Conservation (phyloP, 2,797 vertebrate species). For the Atherinosoma microstoma region DNA sequence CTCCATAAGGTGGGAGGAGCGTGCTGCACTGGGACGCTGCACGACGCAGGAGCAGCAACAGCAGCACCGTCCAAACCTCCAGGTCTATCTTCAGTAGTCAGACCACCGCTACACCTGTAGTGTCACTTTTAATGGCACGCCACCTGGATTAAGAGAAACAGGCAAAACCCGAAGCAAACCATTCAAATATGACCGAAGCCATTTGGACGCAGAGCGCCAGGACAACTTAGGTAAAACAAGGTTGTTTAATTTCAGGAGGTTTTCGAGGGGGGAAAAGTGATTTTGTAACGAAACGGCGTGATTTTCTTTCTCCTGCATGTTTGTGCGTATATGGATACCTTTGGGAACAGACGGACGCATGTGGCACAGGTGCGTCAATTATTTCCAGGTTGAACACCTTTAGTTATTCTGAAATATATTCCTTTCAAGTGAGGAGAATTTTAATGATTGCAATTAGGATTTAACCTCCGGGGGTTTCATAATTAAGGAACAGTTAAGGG, state of each 20-base stretch:
- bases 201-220: slow-evolving; percentile 38
- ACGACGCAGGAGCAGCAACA: slow-evolving; percentile 54
- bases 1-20: slow-evolving; percentile 72
- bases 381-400: neutral
- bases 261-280: neutral
- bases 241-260: neutral
- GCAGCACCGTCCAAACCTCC: slow-evolving; percentile 59
- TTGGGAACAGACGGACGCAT: slow-evolving; percentile 31
- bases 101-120: slow-evolving; percentile 46
- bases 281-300: neutral
- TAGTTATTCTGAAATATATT: neutral
- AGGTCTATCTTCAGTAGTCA: slow-evolving; percentile 38
- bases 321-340: slow-evolving; percentile 50
- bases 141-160: slow-evolving; percentile 32
- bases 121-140: slow-evolving; percentile 19
- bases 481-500: neutral
- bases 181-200: slow-evolving; percentile 53
- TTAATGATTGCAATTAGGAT: no score
- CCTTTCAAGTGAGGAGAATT: neutral
- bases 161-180: neutral
- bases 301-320: slow-evolving; percentile 7
- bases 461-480: neutral
- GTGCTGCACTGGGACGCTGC: slow-evolving; percentile 56
- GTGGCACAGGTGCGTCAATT: slow-evolving; percentile 56
- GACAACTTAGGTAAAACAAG: slow-evolving; percentile 65